Conservation (phyloP, 2,888 invertebrate species). For the Daptonema setosum region DNA sequence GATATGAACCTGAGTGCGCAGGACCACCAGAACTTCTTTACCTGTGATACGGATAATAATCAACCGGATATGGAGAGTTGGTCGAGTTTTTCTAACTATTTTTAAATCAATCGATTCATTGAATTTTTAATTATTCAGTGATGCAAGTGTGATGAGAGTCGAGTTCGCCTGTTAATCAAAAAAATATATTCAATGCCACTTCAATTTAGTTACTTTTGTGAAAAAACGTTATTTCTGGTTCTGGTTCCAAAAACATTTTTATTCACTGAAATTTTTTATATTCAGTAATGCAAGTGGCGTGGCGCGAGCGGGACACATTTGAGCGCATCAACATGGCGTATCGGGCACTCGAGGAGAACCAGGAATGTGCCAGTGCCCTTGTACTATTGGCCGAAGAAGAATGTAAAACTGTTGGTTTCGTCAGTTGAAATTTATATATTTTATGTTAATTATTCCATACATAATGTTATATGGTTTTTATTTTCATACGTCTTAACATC, state of each 20-base stretch:
- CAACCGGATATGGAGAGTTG: constrained; percentile 64
- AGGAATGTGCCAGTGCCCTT: constrained; percentile 67
- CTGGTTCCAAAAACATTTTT: neutral
- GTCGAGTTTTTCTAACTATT: constrained; percentile 13
- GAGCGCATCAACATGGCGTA: constrained; percentile 74
- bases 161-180: constrained; percentile 4
- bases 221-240: too few relatives aligned
- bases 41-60: constrained; percentile 64
- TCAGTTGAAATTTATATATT: too few relatives aligned
- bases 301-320: constrained; percentile 76
- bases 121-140: neutral
- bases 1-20: constrained; percentile 97
- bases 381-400: constrained; percentile 89
- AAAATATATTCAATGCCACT: too few relatives aligned
- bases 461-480: too few relatives aligned
- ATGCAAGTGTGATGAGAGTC: neutral
- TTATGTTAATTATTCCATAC: too few relatives aligned
- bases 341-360: constrained; percentile 58
- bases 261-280: constrained; percentile 1
- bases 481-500: too few relatives aligned
- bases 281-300: constrained; percentile 49
- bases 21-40: constrained; percentile 89
- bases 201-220: too few relatives aligned
- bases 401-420: too few relatives aligned
- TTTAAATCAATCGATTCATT: too few relatives aligned